phyloP scores from a whole-genome alignment of 1,140 invertebrate species.

The Zaprionus ghesquierei region DNA sequence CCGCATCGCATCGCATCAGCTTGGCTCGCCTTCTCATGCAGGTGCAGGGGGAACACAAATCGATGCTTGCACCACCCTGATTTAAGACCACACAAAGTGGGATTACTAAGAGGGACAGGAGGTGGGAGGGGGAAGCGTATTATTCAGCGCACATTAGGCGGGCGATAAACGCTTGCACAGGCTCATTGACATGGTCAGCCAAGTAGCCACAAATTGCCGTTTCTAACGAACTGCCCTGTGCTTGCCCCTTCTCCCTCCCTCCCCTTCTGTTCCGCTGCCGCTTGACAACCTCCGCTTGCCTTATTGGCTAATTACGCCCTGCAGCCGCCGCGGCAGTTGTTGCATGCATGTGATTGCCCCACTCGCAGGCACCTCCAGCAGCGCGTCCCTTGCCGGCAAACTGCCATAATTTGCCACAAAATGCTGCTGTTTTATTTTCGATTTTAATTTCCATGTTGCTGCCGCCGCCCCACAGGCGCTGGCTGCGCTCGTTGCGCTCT shows the following conservation, averaged over 20 bases:
- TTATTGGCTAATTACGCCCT: slow-evolving; percentile 80
- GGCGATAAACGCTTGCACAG: not conserved
- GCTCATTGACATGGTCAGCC: slow-evolving; percentile 51
- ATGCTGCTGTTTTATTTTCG: slow-evolving; percentile 67
- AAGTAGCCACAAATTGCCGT: slow-evolving; percentile 53
- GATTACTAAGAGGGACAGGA: not conserved
- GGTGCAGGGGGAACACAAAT: slow-evolving; percentile 40
- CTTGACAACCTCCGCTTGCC: slow-evolving; percentile 33
- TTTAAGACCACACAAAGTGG: slow-evolving; percentile 33
- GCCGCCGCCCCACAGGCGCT: slow-evolving; percentile 30
- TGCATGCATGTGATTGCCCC: slow-evolving; percentile 75
- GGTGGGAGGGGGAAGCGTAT: slow-evolving; percentile 30
- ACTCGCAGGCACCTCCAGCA: slow-evolving; percentile 6
- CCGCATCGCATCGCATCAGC: slow-evolving; percentile 49
- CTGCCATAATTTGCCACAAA: slow-evolving; percentile 71
- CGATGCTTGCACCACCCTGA: slow-evolving; percentile 40
- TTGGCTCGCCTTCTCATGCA: slow-evolving; percentile 39
- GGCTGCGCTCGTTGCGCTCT: slow-evolving; percentile 20
- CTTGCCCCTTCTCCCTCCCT: not conserved
- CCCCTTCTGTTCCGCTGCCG: not conserved
- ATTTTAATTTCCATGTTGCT: slow-evolving; percentile 72
- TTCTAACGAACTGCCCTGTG: slow-evolving; percentile 52
- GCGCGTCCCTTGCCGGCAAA: slow-evolving; percentile 4
- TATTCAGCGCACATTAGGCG: slow-evolving; percentile 76
- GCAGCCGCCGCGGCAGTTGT: slow-evolving; percentile 47